Evolutionary conservation across 1,140 invertebrate genomes (phyloP), one percentile per base, ranked within the genome.

Genomic region (Zaprionus davidi): DNA sequence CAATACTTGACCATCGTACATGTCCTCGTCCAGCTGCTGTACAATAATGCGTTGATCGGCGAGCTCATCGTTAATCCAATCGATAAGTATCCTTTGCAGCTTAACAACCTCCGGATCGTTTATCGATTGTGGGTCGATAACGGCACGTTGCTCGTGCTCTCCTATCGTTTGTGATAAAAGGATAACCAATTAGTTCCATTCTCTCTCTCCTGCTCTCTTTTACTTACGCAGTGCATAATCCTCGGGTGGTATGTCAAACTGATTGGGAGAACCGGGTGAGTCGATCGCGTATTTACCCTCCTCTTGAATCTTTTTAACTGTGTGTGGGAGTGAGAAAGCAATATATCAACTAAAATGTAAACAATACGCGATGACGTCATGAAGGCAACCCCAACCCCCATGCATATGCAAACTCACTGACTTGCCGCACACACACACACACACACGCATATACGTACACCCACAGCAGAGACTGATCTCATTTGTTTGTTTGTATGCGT

Each of bases 21-120:
- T 93, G 94, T 99, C 99, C 93, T 99, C 98, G 68, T 98, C 97
- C 46, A 99, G 96, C 88, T 98, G 96, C 93, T 99, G 98, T 0
- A 99, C 98, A 90, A 99, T 99, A 66, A 99, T 99, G 86, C 99
- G 94, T 80, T 99, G 97, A 79, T 96, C 95, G 0, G 98, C 98
- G n/a, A 99, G 93, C 93, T 99, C 99, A 94, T 99, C 98, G 93
- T 99, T 99, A 38, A 99, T 98, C 99, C 98, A 99, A 78, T 99
- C 98, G 73, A 99, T 97, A n/a, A 99, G 93, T 55, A 99, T 96
- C 82, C 94, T 94, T 75, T 98, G 96, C 6, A 99, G 93, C 85
- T 99, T 97, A 71, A 96, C 95, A 0, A 99, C 94, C 93, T 98
- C 97, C 0, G 97, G 95, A 93, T 99, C 97, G 57, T 97, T 96